A percentile compares a stretch with the other conserved stretches of the same genome.
These are phyloP conservation scores for Papilio gigon DNA, from an alignment of 2,888 invertebrate genomes.

Conservation along the genomic window DNA sequence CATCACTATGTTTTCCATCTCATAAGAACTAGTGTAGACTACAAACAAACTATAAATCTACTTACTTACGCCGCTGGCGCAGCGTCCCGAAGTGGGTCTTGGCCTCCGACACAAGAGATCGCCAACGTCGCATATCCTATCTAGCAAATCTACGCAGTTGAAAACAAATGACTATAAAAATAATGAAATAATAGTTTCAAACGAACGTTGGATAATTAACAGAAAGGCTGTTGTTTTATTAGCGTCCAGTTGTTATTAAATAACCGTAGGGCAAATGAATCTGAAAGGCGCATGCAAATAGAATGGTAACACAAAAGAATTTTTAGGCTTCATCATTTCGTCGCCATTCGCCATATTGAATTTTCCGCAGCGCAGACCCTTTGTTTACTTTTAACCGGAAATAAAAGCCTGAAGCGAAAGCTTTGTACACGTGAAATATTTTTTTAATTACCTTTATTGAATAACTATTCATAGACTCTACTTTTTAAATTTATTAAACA, in stretches of 20 bases:
- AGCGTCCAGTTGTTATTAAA: conserved; percentile 10
- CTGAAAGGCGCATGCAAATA: conserved; percentile 23
- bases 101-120: too few species aligned
- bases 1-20: too few species aligned
- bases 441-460: conserved; percentile 9
- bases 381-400: conserved; percentile 28
- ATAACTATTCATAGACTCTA: neutral
- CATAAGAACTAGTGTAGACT: too few species aligned
- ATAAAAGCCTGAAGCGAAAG: conserved; percentile 21
- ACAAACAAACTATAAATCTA: too few species aligned
- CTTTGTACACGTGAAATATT: conserved; percentile 12
- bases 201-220: neutral
- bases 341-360: conserved; percentile 35
- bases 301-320: conserved; percentile 29
- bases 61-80: too few species aligned
- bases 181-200: neutral
- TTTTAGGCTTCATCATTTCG: conserved; percentile 34
- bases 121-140: too few species aligned
- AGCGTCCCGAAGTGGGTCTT: too few species aligned
- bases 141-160: too few species aligned
- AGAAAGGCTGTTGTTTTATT: neutral
- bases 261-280: conserved; percentile 19
- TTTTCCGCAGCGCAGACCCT: conserved; percentile 22
- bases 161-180: neutral
- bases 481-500: neutral